Percentiles rank a stretch among this genome's conserved stretches.
phyloP scores from a whole-genome alignment of 2,113 vertebrate genomes.

The Anolis carolinensis region DNA sequence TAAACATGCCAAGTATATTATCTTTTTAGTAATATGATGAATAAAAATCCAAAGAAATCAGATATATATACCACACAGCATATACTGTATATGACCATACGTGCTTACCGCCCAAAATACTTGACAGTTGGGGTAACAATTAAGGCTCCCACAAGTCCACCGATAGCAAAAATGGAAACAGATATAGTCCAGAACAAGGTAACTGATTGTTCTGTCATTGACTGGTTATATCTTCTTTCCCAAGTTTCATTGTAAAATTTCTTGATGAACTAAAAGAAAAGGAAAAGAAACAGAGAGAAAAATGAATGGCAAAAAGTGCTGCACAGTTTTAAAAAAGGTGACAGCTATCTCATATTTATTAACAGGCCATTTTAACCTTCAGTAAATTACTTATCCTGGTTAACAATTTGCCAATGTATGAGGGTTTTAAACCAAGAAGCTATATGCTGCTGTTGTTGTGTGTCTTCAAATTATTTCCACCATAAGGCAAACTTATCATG shows the following conservation, averaged over 20 bases:
- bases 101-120: conserved; percentile 85
- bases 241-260: conserved; percentile 90
- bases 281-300: conserved; percentile 10
- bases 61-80: not conserved
- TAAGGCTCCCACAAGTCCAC: conserved; percentile 88
- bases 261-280: conserved; percentile 84
- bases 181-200: conserved; percentile 93
- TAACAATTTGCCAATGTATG: too few species aligned
- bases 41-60: not conserved
- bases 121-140: conserved; percentile 82
- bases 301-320: too few species aligned
- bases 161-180: conserved; percentile 92
- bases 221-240: conserved; percentile 77
- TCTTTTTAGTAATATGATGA: not conserved
- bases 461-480: too few species aligned
- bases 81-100: too few species aligned
- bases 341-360: too few species aligned
- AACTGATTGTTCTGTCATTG: conserved; percentile 66
- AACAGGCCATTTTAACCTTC: too few species aligned
- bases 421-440: too few species aligned
- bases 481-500: too few species aligned
- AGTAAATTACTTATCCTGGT: too few species aligned
- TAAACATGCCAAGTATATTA: not conserved
- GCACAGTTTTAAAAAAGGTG: too few species aligned
- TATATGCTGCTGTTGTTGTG: too few species aligned